Conservation (phyloP, 2,888 invertebrate genomes). For the Acholoe squamosa region DNA sequence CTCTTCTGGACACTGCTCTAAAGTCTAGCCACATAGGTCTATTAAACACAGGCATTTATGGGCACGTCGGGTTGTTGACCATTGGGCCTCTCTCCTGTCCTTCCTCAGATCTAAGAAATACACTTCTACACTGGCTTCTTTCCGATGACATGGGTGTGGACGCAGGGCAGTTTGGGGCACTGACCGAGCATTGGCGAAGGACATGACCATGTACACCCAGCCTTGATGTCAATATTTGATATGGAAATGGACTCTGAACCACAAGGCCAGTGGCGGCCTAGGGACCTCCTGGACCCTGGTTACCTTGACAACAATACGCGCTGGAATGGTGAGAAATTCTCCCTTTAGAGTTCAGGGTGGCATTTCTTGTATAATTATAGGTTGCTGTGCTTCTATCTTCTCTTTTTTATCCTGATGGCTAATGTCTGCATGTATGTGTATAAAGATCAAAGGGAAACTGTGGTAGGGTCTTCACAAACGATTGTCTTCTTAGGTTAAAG, state of each 20-base stretch:
- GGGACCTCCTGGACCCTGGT: not conserved
- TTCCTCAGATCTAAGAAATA: slow-evolving; percentile 3
- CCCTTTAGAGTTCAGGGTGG: not conserved
- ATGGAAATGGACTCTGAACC: slow-evolving; percentile 34
- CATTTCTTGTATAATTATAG: not conserved
- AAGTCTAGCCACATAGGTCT: not conserved
- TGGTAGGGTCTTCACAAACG: no score
- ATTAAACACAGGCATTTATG: not conserved
- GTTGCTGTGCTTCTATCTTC: not conserved
- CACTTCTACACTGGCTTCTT: not conserved
- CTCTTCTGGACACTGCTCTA: not conserved
- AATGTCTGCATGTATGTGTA: no score
- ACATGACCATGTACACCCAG: not conserved
- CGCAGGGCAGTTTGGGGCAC: not conserved
- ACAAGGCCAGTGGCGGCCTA: not conserved
- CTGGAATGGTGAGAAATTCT: slow-evolving; percentile 2
- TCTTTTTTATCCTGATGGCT: not conserved
- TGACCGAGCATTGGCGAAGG: not conserved
- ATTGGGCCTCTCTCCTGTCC: not conserved
- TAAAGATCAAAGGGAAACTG: no score
- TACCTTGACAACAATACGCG: slow-evolving; percentile 33
- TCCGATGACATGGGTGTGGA: not conserved
- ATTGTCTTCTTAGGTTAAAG: no score
- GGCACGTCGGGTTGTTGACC: slow-evolving; percentile 13
- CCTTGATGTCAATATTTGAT: slow-evolving; percentile 43